Conservation (phyloP, 2,888 invertebrate species). For the Melieria picta region DNA sequence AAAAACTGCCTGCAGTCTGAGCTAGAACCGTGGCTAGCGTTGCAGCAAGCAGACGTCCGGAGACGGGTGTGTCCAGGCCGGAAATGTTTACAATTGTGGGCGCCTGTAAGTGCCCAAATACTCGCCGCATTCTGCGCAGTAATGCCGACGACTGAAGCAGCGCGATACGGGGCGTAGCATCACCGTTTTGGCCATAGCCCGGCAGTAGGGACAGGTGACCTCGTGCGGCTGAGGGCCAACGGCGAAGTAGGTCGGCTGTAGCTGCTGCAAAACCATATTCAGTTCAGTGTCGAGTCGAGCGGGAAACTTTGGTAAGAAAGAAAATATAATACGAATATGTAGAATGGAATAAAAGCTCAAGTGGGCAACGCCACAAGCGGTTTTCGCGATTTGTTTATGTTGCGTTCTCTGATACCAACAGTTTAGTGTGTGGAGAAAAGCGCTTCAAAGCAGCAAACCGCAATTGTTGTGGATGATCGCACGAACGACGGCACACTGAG, state of each 20-base stretch:
- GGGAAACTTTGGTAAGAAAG: too few relatives aligned
- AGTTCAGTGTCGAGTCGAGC: not conserved
- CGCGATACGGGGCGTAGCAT: slow-evolving; percentile 52
- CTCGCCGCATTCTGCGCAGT: slow-evolving; percentile 61
- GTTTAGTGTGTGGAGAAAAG: not conserved
- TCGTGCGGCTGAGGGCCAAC: slow-evolving; percentile 60
- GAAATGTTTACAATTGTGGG: slow-evolving; percentile 51
- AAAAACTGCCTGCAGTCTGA: too few relatives aligned
- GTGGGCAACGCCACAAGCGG: too few relatives aligned
- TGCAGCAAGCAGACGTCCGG: too few relatives aligned
- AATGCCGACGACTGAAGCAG: slow-evolving; percentile 56
- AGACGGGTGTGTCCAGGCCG: not conserved
- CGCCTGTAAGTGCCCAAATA: slow-evolving; percentile 62
- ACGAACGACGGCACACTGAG: too few relatives aligned
- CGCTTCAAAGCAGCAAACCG: not conserved
- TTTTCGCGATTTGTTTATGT: too few relatives aligned
- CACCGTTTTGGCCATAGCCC: slow-evolving; percentile 53
- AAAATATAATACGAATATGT: too few relatives aligned
- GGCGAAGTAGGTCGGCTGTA: slow-evolving; percentile 54
- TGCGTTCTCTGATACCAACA: too few relatives aligned
- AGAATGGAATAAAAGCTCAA: too few relatives aligned
- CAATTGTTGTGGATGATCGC: too few relatives aligned
- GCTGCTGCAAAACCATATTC: slow-evolving; percentile 27
- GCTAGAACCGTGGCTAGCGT: too few relatives aligned
- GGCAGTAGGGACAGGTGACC: slow-evolving; percentile 60